Evolutionary conservation across 2,888 invertebrate species (phyloP).

Genomic region (Branchinecta sandiegonensis): DNA sequence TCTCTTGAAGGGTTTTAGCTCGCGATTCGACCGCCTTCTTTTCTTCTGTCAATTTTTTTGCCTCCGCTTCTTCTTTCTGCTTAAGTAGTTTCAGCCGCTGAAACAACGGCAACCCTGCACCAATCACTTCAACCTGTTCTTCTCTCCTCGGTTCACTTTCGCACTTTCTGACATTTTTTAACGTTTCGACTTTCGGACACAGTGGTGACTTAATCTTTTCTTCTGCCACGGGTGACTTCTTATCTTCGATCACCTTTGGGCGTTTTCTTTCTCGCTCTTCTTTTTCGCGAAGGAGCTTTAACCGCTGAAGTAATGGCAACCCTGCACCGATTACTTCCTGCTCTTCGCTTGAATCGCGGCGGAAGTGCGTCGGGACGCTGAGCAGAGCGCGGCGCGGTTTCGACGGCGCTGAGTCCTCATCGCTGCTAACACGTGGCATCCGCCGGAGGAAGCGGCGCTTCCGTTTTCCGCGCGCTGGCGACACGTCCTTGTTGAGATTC

Average conservation of each 20-base stretch:
- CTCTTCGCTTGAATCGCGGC: conserved; percentile 4
- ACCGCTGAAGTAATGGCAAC: conserved; percentile 36
- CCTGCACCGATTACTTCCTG: conserved; percentile 24
- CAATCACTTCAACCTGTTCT: conserved; percentile 49
- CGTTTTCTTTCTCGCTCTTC: conserved; percentile 46
- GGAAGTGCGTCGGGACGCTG: not conserved
- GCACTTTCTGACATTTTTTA: too few relatives aligned
- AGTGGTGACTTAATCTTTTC: too few relatives aligned
- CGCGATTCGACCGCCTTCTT: conserved; percentile 34
- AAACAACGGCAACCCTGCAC: conserved; percentile 65
- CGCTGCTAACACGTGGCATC: conserved; percentile 57
- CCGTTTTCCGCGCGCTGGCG: conserved; percentile 1
- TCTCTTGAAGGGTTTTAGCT: not conserved
- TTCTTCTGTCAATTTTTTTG: conserved; percentile 40
- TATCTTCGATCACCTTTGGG: conserved; percentile 41
- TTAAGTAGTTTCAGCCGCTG: conserved; percentile 60
- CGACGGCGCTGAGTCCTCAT: conserved; percentile 29
- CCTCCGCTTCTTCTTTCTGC: conserved; percentile 58
- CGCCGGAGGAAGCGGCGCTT: conserved; percentile 46
- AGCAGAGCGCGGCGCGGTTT: conserved; percentile 22
- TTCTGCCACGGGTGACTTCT: conserved; percentile 28
- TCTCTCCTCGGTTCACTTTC: not conserved
- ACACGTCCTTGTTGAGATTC: not conserved
- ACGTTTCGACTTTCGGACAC: too few relatives aligned
- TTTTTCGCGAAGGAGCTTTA: conserved; percentile 68